phyloP scores from a whole-genome alignment of 2,888 invertebrate species.

The Drosophila silvestris region DNA sequence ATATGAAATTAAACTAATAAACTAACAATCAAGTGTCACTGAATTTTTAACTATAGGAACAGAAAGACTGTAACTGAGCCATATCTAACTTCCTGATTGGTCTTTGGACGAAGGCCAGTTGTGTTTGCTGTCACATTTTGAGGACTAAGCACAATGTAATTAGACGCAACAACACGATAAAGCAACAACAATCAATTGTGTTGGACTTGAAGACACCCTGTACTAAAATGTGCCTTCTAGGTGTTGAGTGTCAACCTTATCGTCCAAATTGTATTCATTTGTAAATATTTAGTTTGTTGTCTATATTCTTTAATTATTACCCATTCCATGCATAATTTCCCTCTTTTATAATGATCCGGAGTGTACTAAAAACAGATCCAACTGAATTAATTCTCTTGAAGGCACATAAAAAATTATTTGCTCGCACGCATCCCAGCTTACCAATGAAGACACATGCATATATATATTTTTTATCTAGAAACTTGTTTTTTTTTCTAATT shows the following conservation, averaged over 20 bases:
- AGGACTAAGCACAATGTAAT: constrained; percentile 53
- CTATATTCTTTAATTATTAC: not conserved
- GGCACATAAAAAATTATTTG: constrained; percentile 60
- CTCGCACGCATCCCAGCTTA: constrained; percentile 46
- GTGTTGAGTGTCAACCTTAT: not conserved
- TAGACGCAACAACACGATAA: constrained; percentile 34
- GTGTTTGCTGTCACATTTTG: constrained; percentile 35
- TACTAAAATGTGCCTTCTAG: not conserved
- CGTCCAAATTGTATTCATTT: too few species aligned
- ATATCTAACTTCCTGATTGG: constrained; percentile 32
- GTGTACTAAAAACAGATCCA: constrained; percentile 8
- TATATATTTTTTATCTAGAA: constrained; percentile 16
- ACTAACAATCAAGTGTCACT: not conserved
- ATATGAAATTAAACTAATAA: not conserved
- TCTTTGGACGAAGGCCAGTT: constrained; percentile 38
- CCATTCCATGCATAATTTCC: not conserved
- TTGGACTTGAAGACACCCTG: constrained; percentile 9
- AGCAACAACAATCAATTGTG: not conserved
- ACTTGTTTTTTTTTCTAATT: constrained; percentile 29
- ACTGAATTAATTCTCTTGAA: constrained; percentile 49
- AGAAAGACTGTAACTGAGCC: constrained; percentile 27
- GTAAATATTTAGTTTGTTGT: not conserved
- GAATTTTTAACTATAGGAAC: constrained; percentile 4
- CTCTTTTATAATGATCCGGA: not conserved
- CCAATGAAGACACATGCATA: constrained; percentile 34